Evolutionary conservation across 2,888 invertebrate genomes (phyloP).

Genomic region (Drosophila neutralis): DNA sequence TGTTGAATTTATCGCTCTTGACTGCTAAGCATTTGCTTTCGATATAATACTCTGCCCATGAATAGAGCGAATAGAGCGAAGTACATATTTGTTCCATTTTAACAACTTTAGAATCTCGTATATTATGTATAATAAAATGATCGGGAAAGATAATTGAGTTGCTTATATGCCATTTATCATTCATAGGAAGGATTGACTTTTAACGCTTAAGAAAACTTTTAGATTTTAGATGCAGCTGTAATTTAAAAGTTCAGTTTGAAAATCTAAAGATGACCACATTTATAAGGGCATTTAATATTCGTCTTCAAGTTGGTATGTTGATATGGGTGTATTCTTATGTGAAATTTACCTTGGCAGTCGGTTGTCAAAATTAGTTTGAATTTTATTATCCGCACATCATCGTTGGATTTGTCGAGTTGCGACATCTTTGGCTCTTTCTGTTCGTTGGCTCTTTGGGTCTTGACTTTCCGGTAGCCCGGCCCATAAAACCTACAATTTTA

Average conservation of each 20-base stretch:
- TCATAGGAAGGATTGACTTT: accelerated
- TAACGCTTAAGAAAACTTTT: background rate
- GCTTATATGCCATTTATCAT: background rate
- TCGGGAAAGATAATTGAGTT: background rate
- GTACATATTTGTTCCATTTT: background rate
- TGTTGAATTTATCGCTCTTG: conserved; percentile 73
- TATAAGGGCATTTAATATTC: conserved; percentile 22
- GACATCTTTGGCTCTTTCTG: conserved; percentile 33
- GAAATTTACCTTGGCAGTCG: conserved; percentile 56
- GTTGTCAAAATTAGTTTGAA: conserved; percentile 75
- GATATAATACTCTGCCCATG: conserved; percentile 21
- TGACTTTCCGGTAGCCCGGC: conserved; percentile 73
- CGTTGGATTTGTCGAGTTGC: conserved; percentile 40
- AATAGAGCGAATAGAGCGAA: no score
- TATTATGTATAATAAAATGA: background rate
- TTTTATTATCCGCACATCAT: conserved; percentile 71
- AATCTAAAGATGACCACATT: background rate
- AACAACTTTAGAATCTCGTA: no score
- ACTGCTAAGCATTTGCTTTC: conserved; percentile 68
- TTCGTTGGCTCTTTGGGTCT: conserved; percentile 33
- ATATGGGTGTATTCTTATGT: conserved; percentile 26
- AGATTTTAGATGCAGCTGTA: background rate
- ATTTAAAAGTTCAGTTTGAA: background rate
- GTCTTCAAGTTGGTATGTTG: background rate
- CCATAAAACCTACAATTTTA: conserved; percentile 74